Conservation (phyloP, 2,888 invertebrate species). For the Lasioglossum leucozonium region DNA sequence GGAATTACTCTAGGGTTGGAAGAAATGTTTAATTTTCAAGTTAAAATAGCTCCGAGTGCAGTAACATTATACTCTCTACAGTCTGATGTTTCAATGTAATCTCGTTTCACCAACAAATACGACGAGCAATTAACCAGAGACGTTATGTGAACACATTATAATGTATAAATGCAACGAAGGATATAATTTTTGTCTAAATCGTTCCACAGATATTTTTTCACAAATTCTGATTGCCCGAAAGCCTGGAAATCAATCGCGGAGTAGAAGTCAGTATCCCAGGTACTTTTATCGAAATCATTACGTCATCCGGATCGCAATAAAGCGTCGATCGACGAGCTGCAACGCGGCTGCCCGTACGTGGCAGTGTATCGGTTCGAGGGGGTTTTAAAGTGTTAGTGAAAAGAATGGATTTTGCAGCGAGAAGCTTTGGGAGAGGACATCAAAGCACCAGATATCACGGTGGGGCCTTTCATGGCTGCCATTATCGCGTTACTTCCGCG, state of each 20-base stretch:
- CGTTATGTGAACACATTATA: too few relatives aligned
- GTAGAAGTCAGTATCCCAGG: not conserved
- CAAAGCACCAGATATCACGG: conserved; percentile 80
- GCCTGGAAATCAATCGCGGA: not conserved
- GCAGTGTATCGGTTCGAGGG: conserved; percentile 41
- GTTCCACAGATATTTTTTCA: not conserved
- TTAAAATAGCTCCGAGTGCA: too few relatives aligned
- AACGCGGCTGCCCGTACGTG: conserved; percentile 17
- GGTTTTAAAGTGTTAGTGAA: conserved; percentile 61
- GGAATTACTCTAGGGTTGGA: too few relatives aligned
- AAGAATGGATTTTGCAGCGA: conserved; percentile 66
- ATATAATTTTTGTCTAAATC: not conserved
- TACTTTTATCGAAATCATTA: conserved; percentile 27
- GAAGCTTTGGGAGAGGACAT: conserved; percentile 72
- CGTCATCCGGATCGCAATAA: conserved; percentile 43
- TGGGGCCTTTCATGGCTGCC: conserved; percentile 79
- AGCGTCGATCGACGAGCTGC: conserved; percentile 49
- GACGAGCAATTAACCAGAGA: too few relatives aligned
- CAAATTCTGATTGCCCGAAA: too few relatives aligned
- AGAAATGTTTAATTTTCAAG: too few relatives aligned
- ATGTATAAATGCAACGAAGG: not conserved
- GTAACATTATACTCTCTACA: too few relatives aligned
- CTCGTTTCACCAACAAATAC: too few relatives aligned
- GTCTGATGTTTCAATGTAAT: too few relatives aligned
- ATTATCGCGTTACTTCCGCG: conserved; percentile 83